Conservation (phyloP, 2,113 vertebrate species). For the Hyaena hyaena region DNA sequence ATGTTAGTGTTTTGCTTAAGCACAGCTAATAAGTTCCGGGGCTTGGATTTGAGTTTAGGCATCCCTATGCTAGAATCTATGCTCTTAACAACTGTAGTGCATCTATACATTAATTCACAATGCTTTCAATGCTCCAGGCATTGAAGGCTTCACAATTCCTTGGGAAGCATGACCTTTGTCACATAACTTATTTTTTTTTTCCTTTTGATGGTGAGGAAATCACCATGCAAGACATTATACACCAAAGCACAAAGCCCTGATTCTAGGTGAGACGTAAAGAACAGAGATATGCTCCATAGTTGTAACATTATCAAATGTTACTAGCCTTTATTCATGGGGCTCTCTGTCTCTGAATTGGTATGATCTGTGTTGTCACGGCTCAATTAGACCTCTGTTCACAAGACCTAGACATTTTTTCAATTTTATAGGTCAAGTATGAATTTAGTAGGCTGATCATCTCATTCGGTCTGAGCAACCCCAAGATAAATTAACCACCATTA, state of each 20-base stretch:
- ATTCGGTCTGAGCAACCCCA: not conserved
- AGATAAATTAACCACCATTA: not conserved
- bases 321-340: not conserved
- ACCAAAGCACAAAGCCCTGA: not conserved
- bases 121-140: fast-evolving
- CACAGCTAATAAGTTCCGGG: fast-evolving
- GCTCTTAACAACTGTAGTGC: not conserved
- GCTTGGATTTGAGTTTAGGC: not conserved
- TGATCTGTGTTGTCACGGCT: not conserved
- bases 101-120: not conserved
- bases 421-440: not conserved
- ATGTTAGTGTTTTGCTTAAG: not conserved
- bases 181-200: not conserved
- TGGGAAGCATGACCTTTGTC: not conserved
- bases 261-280: not conserved
- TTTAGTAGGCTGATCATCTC: not conserved
- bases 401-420: not conserved
- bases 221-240: not conserved
- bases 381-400: not conserved
- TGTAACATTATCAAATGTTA: not conserved
- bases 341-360: not conserved
- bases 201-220: not conserved
- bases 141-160: not conserved
- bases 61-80: not conserved
- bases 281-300: not conserved